Percentiles rank a stretch among this genome's conserved stretches.
Conservation (phyloP, 2,113 vertebrate genomes). For the Rutilus rutilus region DNA sequence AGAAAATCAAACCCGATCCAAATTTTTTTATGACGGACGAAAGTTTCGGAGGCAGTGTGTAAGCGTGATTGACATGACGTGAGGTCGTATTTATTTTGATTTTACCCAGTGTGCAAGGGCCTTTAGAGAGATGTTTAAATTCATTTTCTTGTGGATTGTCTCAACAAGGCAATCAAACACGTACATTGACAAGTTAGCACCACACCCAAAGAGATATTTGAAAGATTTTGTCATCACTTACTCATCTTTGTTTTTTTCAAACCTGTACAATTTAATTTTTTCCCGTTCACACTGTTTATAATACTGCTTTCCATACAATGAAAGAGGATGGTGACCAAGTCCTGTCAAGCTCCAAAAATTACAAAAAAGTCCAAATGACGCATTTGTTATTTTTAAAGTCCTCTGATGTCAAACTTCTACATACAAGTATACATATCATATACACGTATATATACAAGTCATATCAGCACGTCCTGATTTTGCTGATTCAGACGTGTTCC, state of each 20-base stretch:
- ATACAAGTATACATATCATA: no score
- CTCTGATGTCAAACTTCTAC: neutral
- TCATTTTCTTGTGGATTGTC: neutral
- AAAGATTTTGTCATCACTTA: neutral
- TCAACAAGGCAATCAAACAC: neutral
- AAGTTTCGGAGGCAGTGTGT: no score
- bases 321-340: neutral
- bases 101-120: no score
- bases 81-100: no score
- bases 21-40: no score
- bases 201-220: neutral
- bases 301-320: neutral
- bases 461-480: no score
- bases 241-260: neutral
- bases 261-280: neutral
- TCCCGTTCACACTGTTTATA: neutral
- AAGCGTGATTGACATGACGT: no score
- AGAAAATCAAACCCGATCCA: no score
- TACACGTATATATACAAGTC: no score
- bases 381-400: neutral
- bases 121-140: constrained; percentile 34
- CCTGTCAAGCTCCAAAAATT: neutral
- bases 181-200: neutral
- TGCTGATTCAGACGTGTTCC: no score
- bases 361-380: neutral